phyloP scores from a whole-genome alignment of 2,888 invertebrate genomes.

The Cataglyphis cursor region DNA sequence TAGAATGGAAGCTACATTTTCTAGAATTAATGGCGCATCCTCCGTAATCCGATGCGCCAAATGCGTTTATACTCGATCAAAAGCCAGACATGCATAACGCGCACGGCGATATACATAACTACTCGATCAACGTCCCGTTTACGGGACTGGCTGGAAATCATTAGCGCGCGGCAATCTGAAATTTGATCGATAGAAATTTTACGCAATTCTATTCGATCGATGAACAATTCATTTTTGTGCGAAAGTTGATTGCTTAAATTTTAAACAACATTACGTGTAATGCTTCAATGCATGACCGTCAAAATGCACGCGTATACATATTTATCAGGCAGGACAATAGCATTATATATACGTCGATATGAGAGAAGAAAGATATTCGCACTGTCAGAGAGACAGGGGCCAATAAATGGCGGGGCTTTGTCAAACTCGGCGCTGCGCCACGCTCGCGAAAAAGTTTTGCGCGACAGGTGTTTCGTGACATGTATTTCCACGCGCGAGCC shows the following conservation, averaged over 20 bases:
- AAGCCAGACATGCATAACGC: constrained; percentile 36
- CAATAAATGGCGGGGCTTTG: constrained; percentile 64
- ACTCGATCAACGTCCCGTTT: constrained; percentile 46
- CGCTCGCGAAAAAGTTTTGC: constrained; percentile 51
- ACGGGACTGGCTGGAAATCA: constrained; percentile 25
- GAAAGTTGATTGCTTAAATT: constrained; percentile 3
- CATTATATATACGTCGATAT: constrained; percentile 35
- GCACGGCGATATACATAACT: constrained; percentile 30
- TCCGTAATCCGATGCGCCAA: constrained; percentile 51
- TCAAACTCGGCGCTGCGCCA: constrained; percentile 34
- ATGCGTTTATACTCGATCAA: constrained; percentile 54
- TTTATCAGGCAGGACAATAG: constrained; percentile 9
- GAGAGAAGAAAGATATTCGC: constrained; percentile 63
- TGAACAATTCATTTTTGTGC: not conserved
- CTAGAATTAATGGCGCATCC: constrained; percentile 32
- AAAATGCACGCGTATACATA: constrained; percentile 13
- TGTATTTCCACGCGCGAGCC: constrained; percentile 43
- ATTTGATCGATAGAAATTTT: constrained; percentile 21
- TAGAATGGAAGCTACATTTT: constrained; percentile 9
- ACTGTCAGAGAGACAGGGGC: constrained; percentile 62
- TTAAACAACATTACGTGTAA: constrained; percentile 7
- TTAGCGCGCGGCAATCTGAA: constrained; percentile 30
- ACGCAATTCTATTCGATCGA: not conserved
- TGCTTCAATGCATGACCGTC: not conserved
- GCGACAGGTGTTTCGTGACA: constrained; percentile 55